Evolutionary conservation across 2,113 vertebrate genomes (phyloP).

Genomic region (Mohoua ochrocephala): DNA sequence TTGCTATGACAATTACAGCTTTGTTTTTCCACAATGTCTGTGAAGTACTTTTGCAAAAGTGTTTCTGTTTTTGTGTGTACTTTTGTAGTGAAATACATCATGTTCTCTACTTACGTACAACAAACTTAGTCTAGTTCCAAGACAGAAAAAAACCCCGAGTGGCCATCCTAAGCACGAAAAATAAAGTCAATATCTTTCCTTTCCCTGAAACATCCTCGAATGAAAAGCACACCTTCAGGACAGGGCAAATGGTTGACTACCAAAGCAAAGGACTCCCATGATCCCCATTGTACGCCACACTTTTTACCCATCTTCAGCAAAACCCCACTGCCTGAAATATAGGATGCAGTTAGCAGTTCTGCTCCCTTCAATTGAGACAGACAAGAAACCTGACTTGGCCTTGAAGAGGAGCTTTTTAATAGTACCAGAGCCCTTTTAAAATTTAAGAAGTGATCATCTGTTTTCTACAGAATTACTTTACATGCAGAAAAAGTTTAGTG

Average conservation of each 20-base stretch:
- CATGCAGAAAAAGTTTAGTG: not conserved
- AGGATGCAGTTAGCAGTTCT: not conserved
- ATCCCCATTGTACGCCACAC: not conserved
- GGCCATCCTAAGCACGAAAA: not conserved
- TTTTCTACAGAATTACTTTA: not conserved
- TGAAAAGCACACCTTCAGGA: not conserved
- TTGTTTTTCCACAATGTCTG: not conserved
- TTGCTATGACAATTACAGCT: not conserved
- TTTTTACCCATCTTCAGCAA: not conserved
- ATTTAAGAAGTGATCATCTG: not conserved
- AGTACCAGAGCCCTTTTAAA: not conserved
- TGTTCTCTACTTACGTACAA: not conserved
- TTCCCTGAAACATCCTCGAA: not conserved
- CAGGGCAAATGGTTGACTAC: not conserved
- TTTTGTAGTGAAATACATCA: not conserved
- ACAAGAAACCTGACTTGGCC: not conserved
- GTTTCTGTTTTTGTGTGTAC: not conserved
- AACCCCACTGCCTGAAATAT: not conserved
- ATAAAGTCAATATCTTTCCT: not conserved
- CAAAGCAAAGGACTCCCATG: not conserved
- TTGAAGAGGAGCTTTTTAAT: not conserved
- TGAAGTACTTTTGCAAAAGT: not conserved
- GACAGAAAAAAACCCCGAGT: fast-evolving
- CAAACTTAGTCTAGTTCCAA: not conserved
- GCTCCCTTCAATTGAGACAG: not conserved